Percentiles rank a stretch among this genome's conserved stretches.
Evolutionary conservation across 1,140 invertebrate genomes (phyloP).

Genomic region (Platorchestia sp.): DNA sequence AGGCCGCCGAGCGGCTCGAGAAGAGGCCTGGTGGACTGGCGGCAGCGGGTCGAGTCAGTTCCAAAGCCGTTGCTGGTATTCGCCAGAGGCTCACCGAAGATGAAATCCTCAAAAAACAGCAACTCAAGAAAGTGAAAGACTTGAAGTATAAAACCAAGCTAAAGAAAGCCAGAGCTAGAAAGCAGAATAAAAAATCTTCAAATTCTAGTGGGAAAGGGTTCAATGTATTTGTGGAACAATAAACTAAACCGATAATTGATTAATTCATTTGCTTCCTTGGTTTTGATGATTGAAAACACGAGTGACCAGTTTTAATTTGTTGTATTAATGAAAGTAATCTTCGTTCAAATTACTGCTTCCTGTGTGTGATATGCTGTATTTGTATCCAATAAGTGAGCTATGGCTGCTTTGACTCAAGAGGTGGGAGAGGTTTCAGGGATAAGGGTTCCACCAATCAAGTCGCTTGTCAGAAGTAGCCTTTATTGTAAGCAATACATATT

Average conservation of each 20-base stretch:
- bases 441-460: too few species aligned
- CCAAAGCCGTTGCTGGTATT: background rate
- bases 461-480: too few species aligned
- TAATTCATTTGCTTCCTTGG: too few species aligned
- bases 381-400: too few species aligned
- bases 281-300: too few species aligned
- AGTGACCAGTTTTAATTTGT: too few species aligned
- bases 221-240: slow-evolving; percentile 15
- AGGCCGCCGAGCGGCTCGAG: slow-evolving; percentile 26
- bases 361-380: too few species aligned
- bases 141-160: slow-evolving; percentile 10
- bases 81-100: slow-evolving; percentile 12
- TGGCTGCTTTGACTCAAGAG: too few species aligned
- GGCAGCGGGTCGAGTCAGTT: background rate
- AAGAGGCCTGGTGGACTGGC: background rate
- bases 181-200: background rate
- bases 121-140: slow-evolving; percentile 35
- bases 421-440: too few species aligned
- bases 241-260: background rate
- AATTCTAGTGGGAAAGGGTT: background rate
- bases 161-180: slow-evolving; percentile 31
- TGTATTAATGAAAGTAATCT: too few species aligned
- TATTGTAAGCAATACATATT: too few species aligned
- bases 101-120: slow-evolving; percentile 12
- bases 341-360: too few species aligned